phyloP scores from a whole-genome alignment of 2,888 invertebrate genomes.

The Siphonodentalium dalli region DNA sequence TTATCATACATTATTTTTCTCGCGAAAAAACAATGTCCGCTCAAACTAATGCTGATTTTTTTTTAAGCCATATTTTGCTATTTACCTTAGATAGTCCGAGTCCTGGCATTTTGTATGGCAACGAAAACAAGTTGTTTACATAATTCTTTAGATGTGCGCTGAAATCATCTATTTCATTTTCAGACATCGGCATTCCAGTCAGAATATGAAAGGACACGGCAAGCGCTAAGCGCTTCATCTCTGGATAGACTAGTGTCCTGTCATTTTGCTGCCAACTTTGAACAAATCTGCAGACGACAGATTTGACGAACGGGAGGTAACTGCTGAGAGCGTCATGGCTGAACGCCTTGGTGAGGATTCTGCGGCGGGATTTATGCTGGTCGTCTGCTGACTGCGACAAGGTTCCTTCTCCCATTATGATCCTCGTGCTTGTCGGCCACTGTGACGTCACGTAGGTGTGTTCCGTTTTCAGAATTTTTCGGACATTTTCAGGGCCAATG shows the following conservation, averaged over 20 bases:
- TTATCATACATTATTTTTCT: conserved; percentile 19
- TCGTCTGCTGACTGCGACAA: conserved; percentile 39
- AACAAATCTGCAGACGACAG: conserved; percentile 20
- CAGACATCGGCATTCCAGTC: conserved; percentile 37
- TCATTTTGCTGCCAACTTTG: conserved; percentile 30
- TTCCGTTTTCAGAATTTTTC: conserved; percentile 46
- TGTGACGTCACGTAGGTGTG: conserved; percentile 37
- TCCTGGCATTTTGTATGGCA: conserved; percentile 53
- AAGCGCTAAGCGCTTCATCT: conserved; percentile 42
- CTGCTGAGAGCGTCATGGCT: conserved; percentile 27
- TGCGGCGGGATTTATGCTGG: conserved; percentile 36
- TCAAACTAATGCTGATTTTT: neutral
- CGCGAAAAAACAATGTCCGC: neutral
- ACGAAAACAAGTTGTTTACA: conserved; percentile 45
- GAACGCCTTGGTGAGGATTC: conserved; percentile 36
- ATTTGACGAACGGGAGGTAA: conserved; percentile 31
- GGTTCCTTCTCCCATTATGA: conserved; percentile 42
- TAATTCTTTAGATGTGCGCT: conserved; percentile 34
- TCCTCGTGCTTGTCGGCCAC: conserved; percentile 43
- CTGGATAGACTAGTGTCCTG: conserved; percentile 37
- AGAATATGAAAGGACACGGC: conserved; percentile 37
- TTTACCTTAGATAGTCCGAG: conserved; percentile 54
- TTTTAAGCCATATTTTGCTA: neutral
- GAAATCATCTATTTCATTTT: conserved; percentile 16
- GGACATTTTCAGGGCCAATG: conserved; percentile 47